phyloP scores from a whole-genome alignment of 2,888 invertebrate species.

The Drosophila nigritarsus region DNA sequence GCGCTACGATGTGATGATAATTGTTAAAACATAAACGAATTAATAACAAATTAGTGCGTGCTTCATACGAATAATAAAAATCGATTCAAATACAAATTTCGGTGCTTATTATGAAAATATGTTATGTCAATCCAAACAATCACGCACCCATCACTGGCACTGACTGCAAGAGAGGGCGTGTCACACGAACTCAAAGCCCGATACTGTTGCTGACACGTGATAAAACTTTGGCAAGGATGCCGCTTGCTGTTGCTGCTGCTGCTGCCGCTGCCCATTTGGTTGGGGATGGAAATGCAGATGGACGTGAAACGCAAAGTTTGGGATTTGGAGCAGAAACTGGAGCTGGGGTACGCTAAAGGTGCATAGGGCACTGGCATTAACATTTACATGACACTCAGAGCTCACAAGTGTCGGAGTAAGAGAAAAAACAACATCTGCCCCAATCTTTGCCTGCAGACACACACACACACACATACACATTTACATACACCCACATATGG shows the following conservation, averaged over 20 bases:
- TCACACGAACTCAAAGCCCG: slow-evolving; percentile 61
- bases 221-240: slow-evolving; percentile 70
- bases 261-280: slow-evolving; percentile 15
- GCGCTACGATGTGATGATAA: not conserved
- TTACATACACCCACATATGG: slow-evolving; percentile 41
- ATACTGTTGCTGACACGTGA: slow-evolving; percentile 79
- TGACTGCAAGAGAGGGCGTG: slow-evolving; percentile 49
- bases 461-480: slow-evolving; percentile 7
- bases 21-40: not conserved
- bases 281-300: slow-evolving; percentile 27
- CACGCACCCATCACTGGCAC: slow-evolving; percentile 45
- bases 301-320: slow-evolving; percentile 18
- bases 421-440: slow-evolving; percentile 59
- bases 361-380: slow-evolving; percentile 77
- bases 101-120: not conserved
- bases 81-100: not conserved
- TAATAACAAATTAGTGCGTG: not conserved
- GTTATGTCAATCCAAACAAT: not conserved
- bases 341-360: slow-evolving; percentile 55
- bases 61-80: not conserved
- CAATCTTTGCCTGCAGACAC: not conserved
- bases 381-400: slow-evolving; percentile 75
- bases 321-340: not conserved
- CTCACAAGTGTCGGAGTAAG: slow-evolving; percentile 43
- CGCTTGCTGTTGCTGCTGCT: slow-evolving; percentile 34